A percentile compares a stretch with the other conserved stretches of the same genome.
These are phyloP conservation scores for Anabas testudineus DNA, from an alignment of 2,797 vertebrate species.

Conservation along the genomic window DNA sequence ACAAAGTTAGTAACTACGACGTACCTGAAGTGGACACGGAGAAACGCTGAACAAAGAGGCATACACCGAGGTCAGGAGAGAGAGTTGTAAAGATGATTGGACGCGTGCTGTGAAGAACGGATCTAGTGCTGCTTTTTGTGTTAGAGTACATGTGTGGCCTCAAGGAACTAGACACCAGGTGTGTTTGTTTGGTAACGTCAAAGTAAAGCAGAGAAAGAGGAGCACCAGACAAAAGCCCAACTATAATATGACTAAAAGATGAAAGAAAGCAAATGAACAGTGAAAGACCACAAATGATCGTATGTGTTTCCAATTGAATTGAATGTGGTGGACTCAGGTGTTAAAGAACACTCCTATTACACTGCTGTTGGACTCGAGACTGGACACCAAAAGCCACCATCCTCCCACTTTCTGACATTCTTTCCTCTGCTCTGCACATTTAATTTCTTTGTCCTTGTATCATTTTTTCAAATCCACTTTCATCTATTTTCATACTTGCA, in stretches of 20 bases:
- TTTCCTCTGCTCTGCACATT: slow-evolving; percentile 56
- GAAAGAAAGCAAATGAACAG: slow-evolving; percentile 65
- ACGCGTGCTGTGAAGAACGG: slow-evolving; percentile 28
- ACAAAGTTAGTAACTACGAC: slow-evolving; percentile 19
- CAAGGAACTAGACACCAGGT: slow-evolving; percentile 63
- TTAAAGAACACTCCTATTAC: slow-evolving; percentile 87
- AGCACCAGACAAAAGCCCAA: slow-evolving; percentile 43
- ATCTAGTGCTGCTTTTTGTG: slow-evolving; percentile 36
- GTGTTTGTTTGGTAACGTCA: slow-evolving; percentile 70
- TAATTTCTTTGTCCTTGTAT: slow-evolving; percentile 44
- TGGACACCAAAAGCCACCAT: slow-evolving; percentile 71
- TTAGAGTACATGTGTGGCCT: slow-evolving; percentile 37
- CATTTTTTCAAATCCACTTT: slow-evolving; percentile 23
- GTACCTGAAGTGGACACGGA: slow-evolving; percentile 16
- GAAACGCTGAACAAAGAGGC: slow-evolving; percentile 31
- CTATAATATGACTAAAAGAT: slow-evolving; percentile 66
- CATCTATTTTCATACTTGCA: background rate
- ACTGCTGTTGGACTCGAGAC: slow-evolving; percentile 80
- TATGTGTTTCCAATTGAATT: no score
- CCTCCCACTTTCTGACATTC: slow-evolving; percentile 43
- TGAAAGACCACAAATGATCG: slow-evolving; percentile 25
- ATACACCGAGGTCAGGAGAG: slow-evolving; percentile 10
- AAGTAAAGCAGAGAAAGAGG: slow-evolving; percentile 41
- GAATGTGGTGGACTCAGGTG: slow-evolving; percentile 89
- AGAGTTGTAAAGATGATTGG: slow-evolving; percentile 38